Base-by-base conservation (phyloP, 2,797 vertebrate genomes). In the Remorina albescens region DNA sequence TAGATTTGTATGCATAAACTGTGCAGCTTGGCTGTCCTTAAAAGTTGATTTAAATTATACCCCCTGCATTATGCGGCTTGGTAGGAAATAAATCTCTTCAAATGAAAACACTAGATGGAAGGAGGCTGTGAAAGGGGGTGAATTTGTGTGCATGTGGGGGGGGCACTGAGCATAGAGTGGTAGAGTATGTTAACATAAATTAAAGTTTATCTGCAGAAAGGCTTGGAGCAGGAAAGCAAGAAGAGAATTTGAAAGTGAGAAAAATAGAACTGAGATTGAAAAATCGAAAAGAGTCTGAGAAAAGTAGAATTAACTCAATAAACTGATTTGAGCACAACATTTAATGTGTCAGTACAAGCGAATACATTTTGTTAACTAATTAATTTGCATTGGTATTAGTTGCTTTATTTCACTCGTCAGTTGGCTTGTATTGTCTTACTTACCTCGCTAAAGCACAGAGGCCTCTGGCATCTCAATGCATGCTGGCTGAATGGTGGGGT, bases 21-120 rank as follows among this genome's bases (percentile, higher is more conserved):
- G 41, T 15, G 7, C 86, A 80, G 78, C 87, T 81, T 67, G 80
- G 82, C 88, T 89, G 70, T 93, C 93, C 87, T 89, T 92, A 86
- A 91, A 92, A 90, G 89, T 93, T 93, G 87, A 94, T 94, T 94
- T 93, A 91, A 94, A 93, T 90, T 88, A 93, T 88, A 88, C 88
- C 84, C 83, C 76, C 89, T 74, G 89, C 88, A 93, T 93, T 93
- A 93, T 93, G 89, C 61, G 16, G 77, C 88, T 86, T 91, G 91
- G 92, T 93, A 91, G 93, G 92, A 93, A 91, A 95, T 94, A 93
- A 94, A 95, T 93, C 92, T 94, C 86, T 90, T 92, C 83, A 89
- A 91, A 93, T 93, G 86, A 93, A 93, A 83, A 88, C 77, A 84
- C 70, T 86, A 80, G 89, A 82, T 84, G 76, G 86, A 87, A 73